Conservation (phyloP, 2,888 invertebrate genomes). For the Stramonita haemastoma region DNA sequence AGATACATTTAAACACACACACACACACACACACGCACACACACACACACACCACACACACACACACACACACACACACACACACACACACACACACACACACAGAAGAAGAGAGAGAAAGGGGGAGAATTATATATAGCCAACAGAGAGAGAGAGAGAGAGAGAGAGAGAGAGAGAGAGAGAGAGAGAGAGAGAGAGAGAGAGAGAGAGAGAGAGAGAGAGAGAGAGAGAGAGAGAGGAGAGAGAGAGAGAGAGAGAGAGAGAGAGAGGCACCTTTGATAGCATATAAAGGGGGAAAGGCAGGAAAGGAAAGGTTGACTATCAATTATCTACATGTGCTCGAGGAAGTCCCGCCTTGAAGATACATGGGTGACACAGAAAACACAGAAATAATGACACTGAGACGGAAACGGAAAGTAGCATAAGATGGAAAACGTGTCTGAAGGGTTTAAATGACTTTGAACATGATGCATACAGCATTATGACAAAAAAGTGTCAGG, state of each 20-base stretch:
- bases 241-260: conserved; percentile 12
- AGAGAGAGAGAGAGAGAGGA: conserved; percentile 11
- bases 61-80: no score
- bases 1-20: no score
- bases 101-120: no score
- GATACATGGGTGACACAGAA: not conserved
- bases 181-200: conserved; percentile 10
- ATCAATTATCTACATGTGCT: no score
- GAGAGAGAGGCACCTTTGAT: not conserved
- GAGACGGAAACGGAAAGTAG: not conserved
- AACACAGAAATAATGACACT: not conserved
- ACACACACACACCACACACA: not conserved
- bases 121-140: no score
- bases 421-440: not conserved
- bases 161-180: not conserved
- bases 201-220: conserved; percentile 9
- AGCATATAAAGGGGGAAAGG: not conserved
- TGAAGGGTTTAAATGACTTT: not conserved
- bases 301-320: not conserved
- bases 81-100: no score
- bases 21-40: not conserved
- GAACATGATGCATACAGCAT: not conserved
- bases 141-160: not conserved
- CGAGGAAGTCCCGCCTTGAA: not conserved
- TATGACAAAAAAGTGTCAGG: no score